Evolutionary conservation across 1,140 invertebrate genomes (phyloP), one percentile per base, ranked within the genome.

Genomic region (Zaprionus davidi): DNA sequence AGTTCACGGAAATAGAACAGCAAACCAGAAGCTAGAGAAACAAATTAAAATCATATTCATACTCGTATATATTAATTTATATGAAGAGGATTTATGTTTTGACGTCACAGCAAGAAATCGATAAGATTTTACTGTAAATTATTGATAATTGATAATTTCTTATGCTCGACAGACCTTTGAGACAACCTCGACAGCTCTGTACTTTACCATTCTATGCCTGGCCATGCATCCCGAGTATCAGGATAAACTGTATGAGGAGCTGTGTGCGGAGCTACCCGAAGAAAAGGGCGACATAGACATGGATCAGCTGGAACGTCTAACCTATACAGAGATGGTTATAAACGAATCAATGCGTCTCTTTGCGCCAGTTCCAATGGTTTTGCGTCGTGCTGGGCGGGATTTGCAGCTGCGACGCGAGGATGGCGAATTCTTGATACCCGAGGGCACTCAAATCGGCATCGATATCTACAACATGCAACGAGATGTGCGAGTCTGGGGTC

Each of bases 241-340:
- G 93, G 92, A 94, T 44, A 94, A 94, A 83, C 91, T 95, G 3
- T 93, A 94, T 38, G 91, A 94, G 26, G 96, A 97, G 92, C 77
- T 96, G 56, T 85, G 93, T 38, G 62, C 86, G 26, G 93, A 96
- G 11, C 94, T 96, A 82, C 94, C 94, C 0, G 44, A 57, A 1
- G 44, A 49, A 0, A 13, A 36, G 5, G 84, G 73, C 0, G 71
- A 80, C 13, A 57, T 91, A 7, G 57, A 93, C 28, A 80, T 93
- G 2, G 93, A 95, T n/a, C 95, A 95, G 58, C 76, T 96, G 1
- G 84, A 93, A 34, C 82, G 93, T 38, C 94, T 97, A 93, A 94
- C 93, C 57, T 95, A 96, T 78, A 93, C 95, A 0, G 95, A 95
- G 68, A 94, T 94, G 82, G 94, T 94, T 1, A 94, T 96, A 11